Conservation (phyloP, 1,140 invertebrate genomes). For the Stenopsyche tienmushanensis region DNA sequence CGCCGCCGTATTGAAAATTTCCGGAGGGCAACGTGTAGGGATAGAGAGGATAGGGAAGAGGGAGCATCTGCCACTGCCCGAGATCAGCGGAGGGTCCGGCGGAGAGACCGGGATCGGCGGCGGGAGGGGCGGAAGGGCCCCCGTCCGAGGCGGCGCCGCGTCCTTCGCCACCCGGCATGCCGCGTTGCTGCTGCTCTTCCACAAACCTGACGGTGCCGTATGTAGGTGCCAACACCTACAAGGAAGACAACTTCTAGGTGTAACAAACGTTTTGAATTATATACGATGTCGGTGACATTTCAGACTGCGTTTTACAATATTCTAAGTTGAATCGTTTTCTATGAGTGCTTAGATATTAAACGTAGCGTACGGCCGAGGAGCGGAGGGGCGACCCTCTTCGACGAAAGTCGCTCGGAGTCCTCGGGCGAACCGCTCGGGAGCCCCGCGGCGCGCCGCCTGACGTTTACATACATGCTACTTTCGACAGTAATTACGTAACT, state of each 20-base stretch:
- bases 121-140: constrained; percentile 52
- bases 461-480: too few species aligned
- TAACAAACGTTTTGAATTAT: constrained; percentile 42
- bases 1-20: neutral
- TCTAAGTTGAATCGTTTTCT: neutral
- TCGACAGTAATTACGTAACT: neutral
- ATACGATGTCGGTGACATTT: constrained; percentile 8
- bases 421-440: too few species aligned
- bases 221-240: constrained; percentile 60
- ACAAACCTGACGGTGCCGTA: constrained; percentile 52
- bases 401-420: neutral
- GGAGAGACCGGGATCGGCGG: constrained; percentile 38
- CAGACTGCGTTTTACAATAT: neutral
- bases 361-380: too few species aligned
- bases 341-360: too few species aligned
- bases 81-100: constrained; percentile 4
- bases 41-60: neutral
- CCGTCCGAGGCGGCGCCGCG: constrained; percentile 49
- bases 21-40: neutral
- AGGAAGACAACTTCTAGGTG: constrained; percentile 59
- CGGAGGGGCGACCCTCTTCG: neutral
- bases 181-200: constrained; percentile 51
- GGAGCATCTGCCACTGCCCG: neutral
- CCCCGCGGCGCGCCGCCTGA: too few species aligned
- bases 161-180: constrained; percentile 51